Base-by-base conservation (phyloP, 2,888 invertebrate species). In the Drosophila meridionalis region DNA sequence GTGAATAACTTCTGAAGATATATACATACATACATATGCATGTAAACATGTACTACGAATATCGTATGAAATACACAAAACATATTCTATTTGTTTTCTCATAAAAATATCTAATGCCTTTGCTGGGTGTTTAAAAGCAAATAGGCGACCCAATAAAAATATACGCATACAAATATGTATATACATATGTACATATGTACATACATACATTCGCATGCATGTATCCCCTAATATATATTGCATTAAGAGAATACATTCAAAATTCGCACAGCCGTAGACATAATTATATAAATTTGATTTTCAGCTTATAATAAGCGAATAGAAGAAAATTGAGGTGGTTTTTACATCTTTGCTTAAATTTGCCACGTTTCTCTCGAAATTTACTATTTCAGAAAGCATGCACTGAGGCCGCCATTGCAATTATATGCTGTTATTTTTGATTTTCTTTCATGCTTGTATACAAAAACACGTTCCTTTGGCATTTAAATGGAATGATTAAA, bases 351-450 rank as follows among this genome's bases (percentile, higher is more conserved):
- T 6, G 4, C 40, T 11, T 34, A 9, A 26, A 9, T 65, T 12
- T 48, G 47, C 34, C 55, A 66, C 66, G 47, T 34, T 55, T 34
- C 40, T 48, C 11, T 20, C 38, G 2, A 28, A 30, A 42, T 42
- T 56, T 48, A 50, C 11, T n/a, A 48, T 42, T 38, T 40, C 3
- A 30, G 7, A 11, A 20, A n/a, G 11, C 5, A 47, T 30, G 26
- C 28, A 28, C 14, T 20, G 3, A 42, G 1, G 11, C 40, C 66
- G 48, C 66, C 67, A 67, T 67, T 66, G 42, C 30, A 26, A 66
- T 48, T 42, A 40, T 36, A 20, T 7, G n/a, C 26, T 32, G 45
- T 34, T 5, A 2, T 12, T 14, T 20, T 8, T 20, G 20, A 20
- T 20, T 38, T 0, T 47, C 32, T 38, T 45, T 30, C 20, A 32